Evolutionary conservation across 2,888 invertebrate species (phyloP).

Genomic region (Patella caerulea): DNA sequence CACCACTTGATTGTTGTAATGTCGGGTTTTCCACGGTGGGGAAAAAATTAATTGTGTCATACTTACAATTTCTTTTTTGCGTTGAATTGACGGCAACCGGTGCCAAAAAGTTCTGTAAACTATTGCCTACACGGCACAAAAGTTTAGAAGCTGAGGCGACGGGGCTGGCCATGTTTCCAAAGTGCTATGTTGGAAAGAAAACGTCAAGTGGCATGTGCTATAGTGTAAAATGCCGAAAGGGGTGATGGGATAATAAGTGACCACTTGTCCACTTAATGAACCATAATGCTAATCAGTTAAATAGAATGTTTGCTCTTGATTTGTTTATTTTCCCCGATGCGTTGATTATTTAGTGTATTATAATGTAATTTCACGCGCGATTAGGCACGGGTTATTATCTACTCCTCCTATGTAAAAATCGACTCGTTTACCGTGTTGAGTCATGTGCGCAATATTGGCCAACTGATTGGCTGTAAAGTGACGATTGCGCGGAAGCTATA

Average conservation of each 20-base stretch:
- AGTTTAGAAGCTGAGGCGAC: constrained; percentile 54
- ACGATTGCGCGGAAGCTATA: constrained; percentile 45
- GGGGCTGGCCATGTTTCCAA: constrained; percentile 60
- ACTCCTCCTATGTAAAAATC: constrained; percentile 28
- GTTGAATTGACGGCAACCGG: constrained; percentile 50
- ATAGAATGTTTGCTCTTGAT: no score
- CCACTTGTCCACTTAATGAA: no score
- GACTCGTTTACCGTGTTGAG: constrained; percentile 17
- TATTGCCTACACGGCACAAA: constrained; percentile 52
- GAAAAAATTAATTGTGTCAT: constrained; percentile 15
- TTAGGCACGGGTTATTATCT: constrained; percentile 35
- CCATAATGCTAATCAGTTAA: no score
- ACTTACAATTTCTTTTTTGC: constrained; percentile 66
- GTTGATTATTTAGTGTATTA: no score
- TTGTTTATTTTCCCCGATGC: no score
- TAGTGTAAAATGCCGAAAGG: constrained; percentile 8
- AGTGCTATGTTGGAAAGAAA: constrained; percentile 32
- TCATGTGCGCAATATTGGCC: constrained; percentile 41
- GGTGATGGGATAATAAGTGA: background rate
- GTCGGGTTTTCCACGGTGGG: background rate
- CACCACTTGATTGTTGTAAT: background rate
- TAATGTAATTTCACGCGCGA: background rate
- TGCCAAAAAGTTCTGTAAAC: constrained; percentile 54
- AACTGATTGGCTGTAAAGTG: constrained; percentile 48
- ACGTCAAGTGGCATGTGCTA: constrained; percentile 36